Conservation (phyloP, 2,888 invertebrate genomes). For the Cheiracanthium punctorium region DNA sequence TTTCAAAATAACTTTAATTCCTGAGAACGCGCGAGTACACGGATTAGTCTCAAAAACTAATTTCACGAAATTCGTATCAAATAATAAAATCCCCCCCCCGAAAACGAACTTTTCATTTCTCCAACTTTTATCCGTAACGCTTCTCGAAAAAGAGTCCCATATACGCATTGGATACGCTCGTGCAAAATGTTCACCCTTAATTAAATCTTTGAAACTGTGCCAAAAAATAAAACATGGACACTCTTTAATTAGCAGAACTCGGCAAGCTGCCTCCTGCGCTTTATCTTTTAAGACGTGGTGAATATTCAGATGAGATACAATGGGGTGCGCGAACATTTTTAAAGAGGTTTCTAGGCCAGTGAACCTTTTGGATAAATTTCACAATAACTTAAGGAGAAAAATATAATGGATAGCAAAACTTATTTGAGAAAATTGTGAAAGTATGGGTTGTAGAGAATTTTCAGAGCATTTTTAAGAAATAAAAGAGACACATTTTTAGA, state of each 20-base stretch:
- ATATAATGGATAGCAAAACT: neutral
- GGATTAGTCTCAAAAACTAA: no score
- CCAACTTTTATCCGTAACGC: neutral
- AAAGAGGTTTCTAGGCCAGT: neutral
- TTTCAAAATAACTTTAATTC: no score
- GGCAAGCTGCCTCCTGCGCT: neutral
- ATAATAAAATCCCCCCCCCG: no score
- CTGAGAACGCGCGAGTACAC: no score
- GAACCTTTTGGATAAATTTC: neutral
- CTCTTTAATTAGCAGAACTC: neutral
- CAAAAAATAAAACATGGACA: constrained; percentile 5
- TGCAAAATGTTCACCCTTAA: neutral
- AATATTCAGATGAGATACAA: neutral
- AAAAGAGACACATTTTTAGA: no score
- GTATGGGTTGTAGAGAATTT: no score
- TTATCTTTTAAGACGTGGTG: neutral
- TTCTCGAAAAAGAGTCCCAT: neutral
- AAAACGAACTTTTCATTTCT: no score
- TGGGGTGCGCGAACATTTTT: neutral
- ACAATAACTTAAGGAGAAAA: neutral
- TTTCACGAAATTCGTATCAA: no score
- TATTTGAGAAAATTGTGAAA: neutral
- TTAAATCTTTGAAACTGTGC: constrained; percentile 1
- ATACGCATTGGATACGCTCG: neutral
- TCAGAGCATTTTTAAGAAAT: no score